A percentile compares a stretch with the other conserved stretches of the same genome.
Evolutionary conservation across 2,888 invertebrate genomes (phyloP).

Genomic region (Spisula solida): DNA sequence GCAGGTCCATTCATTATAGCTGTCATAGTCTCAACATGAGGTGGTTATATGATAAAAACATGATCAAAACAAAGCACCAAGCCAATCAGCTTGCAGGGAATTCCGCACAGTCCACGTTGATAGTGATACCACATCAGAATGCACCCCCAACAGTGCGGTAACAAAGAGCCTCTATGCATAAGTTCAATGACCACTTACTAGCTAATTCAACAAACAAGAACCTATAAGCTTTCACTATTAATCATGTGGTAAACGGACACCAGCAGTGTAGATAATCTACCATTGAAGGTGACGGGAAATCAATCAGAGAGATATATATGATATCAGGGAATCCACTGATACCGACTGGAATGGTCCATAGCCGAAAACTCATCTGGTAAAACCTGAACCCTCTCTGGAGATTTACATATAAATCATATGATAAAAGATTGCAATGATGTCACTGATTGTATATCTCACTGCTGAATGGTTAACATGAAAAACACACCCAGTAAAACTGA

Average conservation of each 20-base stretch:
- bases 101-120: not conserved
- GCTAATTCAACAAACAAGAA: conserved; percentile 14
- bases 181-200: not conserved
- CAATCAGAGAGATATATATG: conserved; percentile 43
- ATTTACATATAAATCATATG: conserved; percentile 10
- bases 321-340: conserved; percentile 4
- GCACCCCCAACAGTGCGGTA: not conserved
- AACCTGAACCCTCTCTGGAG: not conserved
- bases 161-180: not conserved
- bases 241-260: conserved; percentile 17
- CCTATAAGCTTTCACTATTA: not conserved
- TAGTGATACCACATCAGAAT: not conserved
- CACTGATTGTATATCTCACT: not conserved
- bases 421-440: not conserved
- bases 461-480: conserved; percentile 13
- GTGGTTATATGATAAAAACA: no score
- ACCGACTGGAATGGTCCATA: not conserved
- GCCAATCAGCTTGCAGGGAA: no score
- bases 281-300: conserved; percentile 36
- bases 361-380: conserved; percentile 12
- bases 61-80: no score
- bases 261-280: not conserved
- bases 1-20: no score
- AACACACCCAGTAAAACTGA: conserved; percentile 28
- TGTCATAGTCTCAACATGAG: no score